A percentile compares a stretch with the other conserved stretches of the same genome.
Evolutionary conservation across 1,140 invertebrate genomes (phyloP).

Genomic region (Ylistrum balloti): DNA sequence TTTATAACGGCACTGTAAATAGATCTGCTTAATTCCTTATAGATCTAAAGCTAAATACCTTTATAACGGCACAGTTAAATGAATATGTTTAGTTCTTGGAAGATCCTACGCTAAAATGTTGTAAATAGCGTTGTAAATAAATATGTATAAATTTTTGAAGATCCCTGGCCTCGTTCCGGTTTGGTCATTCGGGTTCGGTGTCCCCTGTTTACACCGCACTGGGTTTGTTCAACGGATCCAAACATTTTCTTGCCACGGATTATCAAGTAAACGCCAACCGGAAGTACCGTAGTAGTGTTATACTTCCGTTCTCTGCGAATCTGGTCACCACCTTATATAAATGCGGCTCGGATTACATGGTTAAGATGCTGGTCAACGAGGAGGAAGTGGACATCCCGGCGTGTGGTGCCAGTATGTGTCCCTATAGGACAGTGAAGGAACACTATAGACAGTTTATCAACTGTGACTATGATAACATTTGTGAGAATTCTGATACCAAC

Average conservation of each 20-base stretch:
- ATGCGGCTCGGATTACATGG: slow-evolving; percentile 13
- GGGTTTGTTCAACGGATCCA: not conserved
- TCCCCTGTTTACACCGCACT: not conserved
- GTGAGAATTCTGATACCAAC: slow-evolving; percentile 21
- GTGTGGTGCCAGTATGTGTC: not conserved
- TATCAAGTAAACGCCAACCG: not conserved
- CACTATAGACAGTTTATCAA: not conserved
- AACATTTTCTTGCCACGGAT: not conserved
- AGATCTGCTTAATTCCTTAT: no score
- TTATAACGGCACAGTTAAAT: no score
- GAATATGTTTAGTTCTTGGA: no score
- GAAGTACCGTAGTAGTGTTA: not conserved
- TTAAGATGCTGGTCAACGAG: slow-evolving; percentile 45
- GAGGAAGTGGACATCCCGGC: slow-evolving; percentile 7
- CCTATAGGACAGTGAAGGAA: not conserved
- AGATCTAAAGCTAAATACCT: no score
- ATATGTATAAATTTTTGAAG: no score
- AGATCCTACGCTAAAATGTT: no score
- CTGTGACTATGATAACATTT: slow-evolving; percentile 16
- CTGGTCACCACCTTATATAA: slow-evolving; percentile 24
- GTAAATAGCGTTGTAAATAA: no score
- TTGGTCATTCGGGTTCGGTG: not conserved
- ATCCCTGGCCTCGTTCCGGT: not conserved
- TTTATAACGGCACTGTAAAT: no score
- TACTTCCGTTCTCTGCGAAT: slow-evolving; percentile 37